Evolutionary conservation across 1,140 invertebrate genomes (phyloP).

Genomic region (Ips typographus): DNA sequence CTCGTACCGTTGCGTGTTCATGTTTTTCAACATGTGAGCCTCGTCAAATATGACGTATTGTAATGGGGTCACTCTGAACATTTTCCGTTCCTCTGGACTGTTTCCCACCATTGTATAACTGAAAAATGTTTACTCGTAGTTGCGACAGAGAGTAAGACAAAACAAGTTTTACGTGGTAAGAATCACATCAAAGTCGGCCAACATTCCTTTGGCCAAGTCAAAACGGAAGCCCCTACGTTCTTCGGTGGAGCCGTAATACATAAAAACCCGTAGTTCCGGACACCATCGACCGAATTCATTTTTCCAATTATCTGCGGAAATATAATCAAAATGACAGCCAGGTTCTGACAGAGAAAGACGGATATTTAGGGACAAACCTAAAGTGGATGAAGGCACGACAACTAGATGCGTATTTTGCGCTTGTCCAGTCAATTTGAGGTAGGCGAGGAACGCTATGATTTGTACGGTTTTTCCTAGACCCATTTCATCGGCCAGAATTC

Average conservation of each 20-base stretch:
- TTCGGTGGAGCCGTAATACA: conserved; percentile 87
- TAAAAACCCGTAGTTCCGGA: conserved; percentile 73
- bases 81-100: conserved; percentile 82
- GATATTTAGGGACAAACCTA: conserved; percentile 58
- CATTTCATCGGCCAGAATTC: conserved; percentile 93
- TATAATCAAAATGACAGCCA: background rate
- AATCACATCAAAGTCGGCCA: conserved; percentile 79
- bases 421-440: conserved; percentile 76
- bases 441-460: conserved; percentile 85
- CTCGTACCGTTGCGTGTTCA: conserved; percentile 88
- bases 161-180: conserved; percentile 73
- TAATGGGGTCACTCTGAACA: conserved; percentile 86
- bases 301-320: conserved; percentile 79
- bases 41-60: conserved; percentile 96
- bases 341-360: background rate
- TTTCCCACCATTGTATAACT: conserved; percentile 80
- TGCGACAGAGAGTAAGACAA: background rate
- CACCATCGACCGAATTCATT: conserved; percentile 85
- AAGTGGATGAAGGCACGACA: conserved; percentile 88
- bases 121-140: conserved; percentile 1
- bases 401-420: conserved; percentile 78
- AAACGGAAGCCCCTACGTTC: conserved; percentile 77
- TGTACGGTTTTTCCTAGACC: conserved; percentile 91
- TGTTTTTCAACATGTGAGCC: conserved; percentile 97
- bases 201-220: conserved; percentile 72